Evolutionary conservation across 2,888 invertebrate species (phyloP).

Genomic region (Heteropelma amictum): DNA sequence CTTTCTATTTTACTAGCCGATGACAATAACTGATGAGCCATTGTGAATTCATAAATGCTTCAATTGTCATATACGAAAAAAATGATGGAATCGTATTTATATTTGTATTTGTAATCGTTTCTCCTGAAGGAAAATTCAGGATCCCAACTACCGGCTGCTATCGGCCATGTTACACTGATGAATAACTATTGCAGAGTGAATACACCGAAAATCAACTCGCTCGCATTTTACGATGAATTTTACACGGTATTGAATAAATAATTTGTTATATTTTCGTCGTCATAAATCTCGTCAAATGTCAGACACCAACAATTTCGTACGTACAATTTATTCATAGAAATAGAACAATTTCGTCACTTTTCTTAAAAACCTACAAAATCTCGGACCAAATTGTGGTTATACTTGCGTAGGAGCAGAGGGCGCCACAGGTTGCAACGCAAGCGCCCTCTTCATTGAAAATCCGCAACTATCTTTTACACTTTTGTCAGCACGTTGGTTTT

Average conservation of each 20-base stretch:
- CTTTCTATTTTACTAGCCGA: slow-evolving; percentile 81
- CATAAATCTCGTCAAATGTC: background rate
- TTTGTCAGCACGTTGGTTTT: too few relatives aligned
- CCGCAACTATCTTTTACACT: too few relatives aligned
- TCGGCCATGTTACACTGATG: slow-evolving; percentile 47
- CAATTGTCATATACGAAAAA: slow-evolving; percentile 50
- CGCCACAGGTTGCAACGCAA: too few relatives aligned
- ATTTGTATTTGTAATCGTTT: background rate
- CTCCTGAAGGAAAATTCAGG: slow-evolving; percentile 1
- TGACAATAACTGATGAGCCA: slow-evolving; percentile 83
- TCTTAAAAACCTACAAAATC: too few relatives aligned
- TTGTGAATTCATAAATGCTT: slow-evolving; percentile 68
- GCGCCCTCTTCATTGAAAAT: too few relatives aligned
- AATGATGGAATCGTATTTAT: slow-evolving; percentile 57
- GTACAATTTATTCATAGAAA: slow-evolving; percentile 15
- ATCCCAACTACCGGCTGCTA: slow-evolving; percentile 54
- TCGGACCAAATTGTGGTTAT: too few relatives aligned
- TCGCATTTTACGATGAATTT: background rate
- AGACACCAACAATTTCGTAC: slow-evolving; percentile 22
- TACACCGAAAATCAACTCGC: background rate
- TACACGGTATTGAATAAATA: too few relatives aligned
- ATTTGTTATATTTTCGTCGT: background rate
- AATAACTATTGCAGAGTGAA: background rate
- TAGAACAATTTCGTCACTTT: slow-evolving; percentile 22
- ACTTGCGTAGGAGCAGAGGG: too few relatives aligned